Base-by-base conservation (phyloP, 2,113 vertebrate species). In the Oncorhynchus gorbuscha region DNA sequence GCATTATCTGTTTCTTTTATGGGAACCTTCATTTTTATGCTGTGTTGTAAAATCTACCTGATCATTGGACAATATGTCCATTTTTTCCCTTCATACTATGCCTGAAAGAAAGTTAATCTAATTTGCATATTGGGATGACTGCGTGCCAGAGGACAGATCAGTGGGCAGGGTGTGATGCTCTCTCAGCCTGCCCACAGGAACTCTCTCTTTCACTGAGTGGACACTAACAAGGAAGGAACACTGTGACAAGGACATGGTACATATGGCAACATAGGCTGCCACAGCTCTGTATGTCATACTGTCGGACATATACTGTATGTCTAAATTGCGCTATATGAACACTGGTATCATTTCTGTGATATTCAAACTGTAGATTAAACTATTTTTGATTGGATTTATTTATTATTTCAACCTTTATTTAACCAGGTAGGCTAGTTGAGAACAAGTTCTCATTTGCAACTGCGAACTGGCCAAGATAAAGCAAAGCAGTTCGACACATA, bases 131-230 rank as follows among this genome's bases (percentile, higher is more conserved):
- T 77, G 83, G 72, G 81, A 87, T 89, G 89, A 90, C 79, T 86
- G 80, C 81, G 58, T 87, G 86, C 85, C 73, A 73, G 85, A 90
- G 88, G 87, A 92, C 90, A 86, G 88, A 76, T 26, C 86, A 73
- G 91, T 91, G 89, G 91, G 91, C 79, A 66, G 88, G 81, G 90
- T 87, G 91, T 85, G 91, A 91, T 86, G 88, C 87, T 88, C 81
- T 90, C 84, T 89, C 89, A 90, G 86, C 85, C 90, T 76, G 84
- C 89, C 89, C 86, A 91, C 90, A 87, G 84, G 81, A 89, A 88
- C 85, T 90, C 86, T 91, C 86, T 90, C 86, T 91, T 84, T 87
- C 82, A 83, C 88, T 86, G 87, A 90, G 89, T 89, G 91, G 89
- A 87, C 88, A 72, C 83, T 85, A 85, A 81, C 89, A 81, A 87